Evolutionary conservation across 2,797 vertebrate genomes (phyloP), one percentile per base, ranked within the genome.

Genomic region (Holocentrus rufus): DNA sequence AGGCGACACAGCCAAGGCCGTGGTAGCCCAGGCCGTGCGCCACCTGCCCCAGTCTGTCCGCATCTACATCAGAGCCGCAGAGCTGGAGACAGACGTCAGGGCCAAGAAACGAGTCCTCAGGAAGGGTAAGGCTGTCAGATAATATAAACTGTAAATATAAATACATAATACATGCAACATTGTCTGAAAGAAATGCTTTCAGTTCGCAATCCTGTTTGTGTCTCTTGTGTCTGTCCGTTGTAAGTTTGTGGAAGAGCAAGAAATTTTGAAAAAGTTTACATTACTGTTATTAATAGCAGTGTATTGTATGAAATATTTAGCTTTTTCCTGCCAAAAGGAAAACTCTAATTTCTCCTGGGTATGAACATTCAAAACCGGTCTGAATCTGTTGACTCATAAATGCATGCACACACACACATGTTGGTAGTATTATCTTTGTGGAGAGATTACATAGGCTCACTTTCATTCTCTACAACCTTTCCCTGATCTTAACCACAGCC

Each of bases 21-120:
- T 99, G 17, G 98, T 99, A 57, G 98, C 98, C 44, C 97, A 99
- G 79, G 98, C 98, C 1, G 98, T 98, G n/a, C 95, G 97, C 17
- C 98, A 99, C 87, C 93, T 99, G 49, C 98, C 98, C 0, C 95
- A 97, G 88, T 99, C 98, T 1, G 96, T 99, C 34, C 95, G 97
- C 47, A 97, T 99, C 85, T 99, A 99, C 54, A 99, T 99, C 84
- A 90, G 98, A 87, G 98, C 98, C 0, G 98, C 97, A 1, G 98
- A 99, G 88, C 93, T 99, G 82, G 98, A 99, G 91, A 99, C 96
- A 0, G 98, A 99, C 36, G 95, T 97, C 81, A 93, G 96, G 17
- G 98, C 97, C 25, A 99, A 99, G 92, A 99, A 99, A 85, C 94
- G 97, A 2, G 97, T 99, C 57, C 95, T 99, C 10, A 92, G 98